Base-by-base conservation (phyloP, 2,797 vertebrate genomes). In the Peromyscus attwateri region DNA sequence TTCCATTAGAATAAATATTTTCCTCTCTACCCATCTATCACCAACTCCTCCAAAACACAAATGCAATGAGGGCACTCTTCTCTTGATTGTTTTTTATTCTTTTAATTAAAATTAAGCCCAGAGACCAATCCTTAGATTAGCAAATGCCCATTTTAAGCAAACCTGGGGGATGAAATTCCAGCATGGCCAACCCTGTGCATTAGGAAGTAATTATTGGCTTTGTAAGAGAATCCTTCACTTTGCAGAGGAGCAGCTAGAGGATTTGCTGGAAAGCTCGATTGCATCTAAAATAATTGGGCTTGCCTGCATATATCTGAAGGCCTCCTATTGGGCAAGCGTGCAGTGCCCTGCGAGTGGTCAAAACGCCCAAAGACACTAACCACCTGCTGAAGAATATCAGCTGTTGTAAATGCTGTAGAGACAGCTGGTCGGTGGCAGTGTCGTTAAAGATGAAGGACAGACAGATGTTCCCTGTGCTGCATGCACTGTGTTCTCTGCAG, bases 201-300 rank as follows among this genome's bases (percentile, higher is more conserved):
- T 96, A 94, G 76, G 77, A 97, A 93, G 93, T 64, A 84, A 93
- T 98, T 92, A 96, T 57, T 97, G 96, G 83, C 87, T 98, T 97
- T 88, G 93, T 90, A 92, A 96, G 87, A 95, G 46, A 96, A 97
- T 90, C 81, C 68, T 93, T 95, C 73, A 64, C 52, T 81, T 93
- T 93, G 76, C 87, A 84, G 82, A 90, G 82, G 71, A 81, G 27
- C 52, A 81, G 64, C 87, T 37, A 43, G 52, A 85, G 83, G 87
- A 93, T 97, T 96, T 97, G 34, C 87, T 94, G 89, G 87, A 93
- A 94, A 95, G 55, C 40, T 81, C 71, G 62, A 17, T 77, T 31
- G 80, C 64, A 79, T 87, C 83, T 93, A 87, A 95, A 94, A 93
- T 91, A 91, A 92, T 82, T 94, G 82, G 89, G 60, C 43, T 93